Percentiles rank a stretch among this genome's conserved stretches.
phyloP scores from a whole-genome alignment of 2,797 vertebrate genomes.

The Ambastaia sidthimunki region DNA sequence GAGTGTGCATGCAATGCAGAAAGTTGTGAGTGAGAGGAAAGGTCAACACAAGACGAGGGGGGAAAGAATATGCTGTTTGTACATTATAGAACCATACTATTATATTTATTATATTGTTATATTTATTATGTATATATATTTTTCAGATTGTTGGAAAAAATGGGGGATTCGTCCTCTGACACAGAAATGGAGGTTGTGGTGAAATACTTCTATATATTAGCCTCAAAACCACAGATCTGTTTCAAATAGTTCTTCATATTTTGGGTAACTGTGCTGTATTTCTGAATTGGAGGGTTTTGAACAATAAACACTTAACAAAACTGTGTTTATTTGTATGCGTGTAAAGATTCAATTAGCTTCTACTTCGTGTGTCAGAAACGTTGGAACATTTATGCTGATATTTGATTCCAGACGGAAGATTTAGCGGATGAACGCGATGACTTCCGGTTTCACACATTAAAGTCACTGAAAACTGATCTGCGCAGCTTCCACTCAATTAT shows the following conservation, averaged over 20 bases:
- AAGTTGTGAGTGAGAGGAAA: no score
- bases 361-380: no score
- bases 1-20: no score
- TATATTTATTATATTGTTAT: no score
- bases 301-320: not conserved
- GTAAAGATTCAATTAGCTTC: not conserved
- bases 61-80: no score
- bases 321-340: not conserved
- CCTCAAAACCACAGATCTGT: constrained; percentile 59
- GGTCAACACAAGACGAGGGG: no score
- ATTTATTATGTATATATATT: no score
- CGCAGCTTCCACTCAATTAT: constrained; percentile 5
- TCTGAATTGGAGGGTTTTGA: not conserved
- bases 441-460: constrained; percentile 41
- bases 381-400: not conserved
- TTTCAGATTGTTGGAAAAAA: constrained; percentile 63
- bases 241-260: not conserved
- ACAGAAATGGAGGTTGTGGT: constrained; percentile 60
- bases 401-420: constrained; percentile 2
- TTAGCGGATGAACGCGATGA: not conserved
- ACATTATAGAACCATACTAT: no score
- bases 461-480: not conserved
- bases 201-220: constrained; percentile 66
- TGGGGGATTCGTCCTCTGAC: constrained; percentile 63
- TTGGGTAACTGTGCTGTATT: not conserved